Percentiles rank a stretch among this genome's conserved stretches.
Evolutionary conservation across 2,888 invertebrate genomes (phyloP).

Genomic region (Geotrupes spiniger): DNA sequence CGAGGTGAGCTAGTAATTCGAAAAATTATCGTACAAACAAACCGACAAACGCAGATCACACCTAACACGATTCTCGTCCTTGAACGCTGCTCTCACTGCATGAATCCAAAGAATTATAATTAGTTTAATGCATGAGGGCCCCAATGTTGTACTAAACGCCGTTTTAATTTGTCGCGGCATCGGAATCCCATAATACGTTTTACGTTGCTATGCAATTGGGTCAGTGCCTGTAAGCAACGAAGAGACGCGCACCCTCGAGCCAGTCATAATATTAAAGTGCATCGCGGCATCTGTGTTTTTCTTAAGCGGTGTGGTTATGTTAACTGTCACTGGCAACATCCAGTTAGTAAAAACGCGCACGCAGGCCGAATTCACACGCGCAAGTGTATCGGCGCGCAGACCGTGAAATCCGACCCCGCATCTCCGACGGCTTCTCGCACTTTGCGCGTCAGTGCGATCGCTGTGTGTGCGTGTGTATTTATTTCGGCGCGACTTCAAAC

Average conservation of each 20-base stretch:
- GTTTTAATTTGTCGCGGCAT: no score
- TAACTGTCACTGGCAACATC: conserved; percentile 12
- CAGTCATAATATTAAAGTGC: conserved; percentile 6
- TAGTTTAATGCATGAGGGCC: no score
- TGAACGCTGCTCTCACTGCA: no score
- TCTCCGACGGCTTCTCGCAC: conserved; percentile 19
- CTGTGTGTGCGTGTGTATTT: conserved; percentile 5
- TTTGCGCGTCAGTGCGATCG: conserved; percentile 12
- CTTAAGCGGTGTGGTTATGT: conserved; percentile 12
- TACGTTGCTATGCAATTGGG: no score
- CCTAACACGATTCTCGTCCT: no score
- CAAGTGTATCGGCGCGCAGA: neutral
- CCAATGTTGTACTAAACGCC: no score
- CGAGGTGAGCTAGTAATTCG: no score
- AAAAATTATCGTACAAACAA: no score
- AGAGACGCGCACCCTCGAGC: neutral
- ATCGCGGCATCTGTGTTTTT: conserved; percentile 1
- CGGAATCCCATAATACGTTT: no score
- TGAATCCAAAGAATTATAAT: no score
- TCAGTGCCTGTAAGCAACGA: no score
- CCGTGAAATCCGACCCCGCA: conserved; percentile 2
- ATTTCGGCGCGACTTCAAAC: conserved; percentile 19
- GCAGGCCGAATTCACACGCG: neutral
- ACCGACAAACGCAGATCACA: no score
- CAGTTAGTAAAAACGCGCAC: conserved; percentile 3